Conservation (phyloP, 1,140 invertebrate species). For the Diabrotica undecimpunctata region DNA sequence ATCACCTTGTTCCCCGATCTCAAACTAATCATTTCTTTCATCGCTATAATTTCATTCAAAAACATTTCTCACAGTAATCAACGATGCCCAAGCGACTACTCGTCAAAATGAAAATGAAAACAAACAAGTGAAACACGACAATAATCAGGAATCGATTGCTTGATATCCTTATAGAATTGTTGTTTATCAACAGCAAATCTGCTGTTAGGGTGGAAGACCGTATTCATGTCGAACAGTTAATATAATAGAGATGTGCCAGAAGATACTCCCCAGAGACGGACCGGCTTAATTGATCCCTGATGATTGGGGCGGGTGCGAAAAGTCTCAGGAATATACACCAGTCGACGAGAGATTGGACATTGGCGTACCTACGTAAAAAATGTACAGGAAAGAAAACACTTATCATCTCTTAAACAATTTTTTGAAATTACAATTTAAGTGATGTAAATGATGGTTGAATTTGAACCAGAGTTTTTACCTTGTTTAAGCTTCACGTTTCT, state of each 20-base stretch:
- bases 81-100: not conserved
- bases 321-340: constrained; percentile 17
- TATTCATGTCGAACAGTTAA: constrained; percentile 17
- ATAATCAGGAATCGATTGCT: not conserved
- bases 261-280: constrained; percentile 12
- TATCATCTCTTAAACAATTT: too few species aligned
- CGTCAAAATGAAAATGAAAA: constrained; percentile 10
- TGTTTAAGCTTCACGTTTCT: too few species aligned
- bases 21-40: too few species aligned
- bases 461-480: too few species aligned
- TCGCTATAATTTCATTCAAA: too few species aligned
- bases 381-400: too few species aligned
- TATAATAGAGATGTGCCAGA: constrained; percentile 20
- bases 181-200: not conserved
- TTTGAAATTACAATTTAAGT: too few species aligned
- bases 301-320: constrained; percentile 34
- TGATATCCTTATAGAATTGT: not conserved
- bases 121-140: constrained; percentile 2
- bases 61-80: too few species aligned
- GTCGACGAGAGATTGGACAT: not conserved
- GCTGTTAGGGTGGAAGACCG: not conserved
- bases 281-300: constrained; percentile 38
- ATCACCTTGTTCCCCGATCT: too few species aligned
- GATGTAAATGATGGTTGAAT: too few species aligned
- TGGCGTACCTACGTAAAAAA: not conserved